Evolutionary conservation across 2,113 vertebrate species (phyloP).

Genomic region (Galeopterus variegatus): DNA sequence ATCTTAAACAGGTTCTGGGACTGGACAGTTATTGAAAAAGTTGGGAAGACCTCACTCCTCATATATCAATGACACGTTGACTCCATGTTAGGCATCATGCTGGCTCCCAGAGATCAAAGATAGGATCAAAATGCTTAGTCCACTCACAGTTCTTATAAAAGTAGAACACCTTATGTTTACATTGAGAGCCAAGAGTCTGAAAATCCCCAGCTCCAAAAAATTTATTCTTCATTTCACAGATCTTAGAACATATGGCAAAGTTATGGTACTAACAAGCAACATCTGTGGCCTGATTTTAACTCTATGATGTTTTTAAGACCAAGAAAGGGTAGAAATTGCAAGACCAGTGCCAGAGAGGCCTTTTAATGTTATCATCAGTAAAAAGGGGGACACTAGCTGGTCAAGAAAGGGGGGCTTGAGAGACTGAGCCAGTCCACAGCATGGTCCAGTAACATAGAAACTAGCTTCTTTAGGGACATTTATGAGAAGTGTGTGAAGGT

Average conservation of each 20-base stretch:
- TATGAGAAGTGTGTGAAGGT: neutral
- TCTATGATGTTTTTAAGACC: neutral
- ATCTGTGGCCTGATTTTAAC: slow-evolving; percentile 32
- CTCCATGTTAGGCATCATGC: fast-evolving
- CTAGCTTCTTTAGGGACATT: neutral
- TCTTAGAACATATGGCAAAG: slow-evolving; percentile 35
- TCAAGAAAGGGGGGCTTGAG: neutral
- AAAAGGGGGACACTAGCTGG: neutral
- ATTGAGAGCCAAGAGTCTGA: neutral
- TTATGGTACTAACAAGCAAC: slow-evolving; percentile 29
- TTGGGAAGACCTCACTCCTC: slow-evolving; percentile 3
- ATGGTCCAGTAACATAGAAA: neutral
- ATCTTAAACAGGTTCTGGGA: neutral
- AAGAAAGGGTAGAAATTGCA: neutral
- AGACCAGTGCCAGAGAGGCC: neutral
- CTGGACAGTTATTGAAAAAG: neutral
- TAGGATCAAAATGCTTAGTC: neutral
- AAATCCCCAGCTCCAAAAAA: neutral
- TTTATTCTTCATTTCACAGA: slow-evolving; percentile 58
- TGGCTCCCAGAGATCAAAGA: neutral
- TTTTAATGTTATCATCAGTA: neutral
- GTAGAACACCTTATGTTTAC: slow-evolving; percentile 42
- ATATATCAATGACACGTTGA: neutral
- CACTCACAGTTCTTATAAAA: neutral
- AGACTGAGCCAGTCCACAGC: neutral